Conservation (phyloP, 92 coral and sea anemone genomes). For the Bergia sp. region DNA sequence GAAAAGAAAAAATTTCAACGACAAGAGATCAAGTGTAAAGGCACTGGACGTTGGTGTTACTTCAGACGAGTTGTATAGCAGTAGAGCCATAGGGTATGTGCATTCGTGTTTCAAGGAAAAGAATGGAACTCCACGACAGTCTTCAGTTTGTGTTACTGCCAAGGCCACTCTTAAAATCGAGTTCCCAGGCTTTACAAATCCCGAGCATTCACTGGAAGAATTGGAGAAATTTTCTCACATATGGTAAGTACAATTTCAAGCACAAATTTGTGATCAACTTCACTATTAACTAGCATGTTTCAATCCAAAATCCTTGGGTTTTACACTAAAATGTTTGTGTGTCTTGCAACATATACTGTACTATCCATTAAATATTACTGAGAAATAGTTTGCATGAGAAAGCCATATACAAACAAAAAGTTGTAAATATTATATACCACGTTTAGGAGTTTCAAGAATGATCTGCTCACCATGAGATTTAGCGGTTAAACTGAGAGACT, state of each 20-base stretch:
- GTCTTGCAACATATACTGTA: not conserved
- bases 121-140: slow-evolving; percentile 74
- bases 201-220: slow-evolving; percentile 63
- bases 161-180: slow-evolving; percentile 59
- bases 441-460: no score
- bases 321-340: no score
- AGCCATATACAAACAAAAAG: not conserved
- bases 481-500: no score
- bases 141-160: slow-evolving; percentile 60
- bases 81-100: slow-evolving; percentile 57
- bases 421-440: not conserved
- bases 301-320: not conserved
- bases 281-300: not conserved
- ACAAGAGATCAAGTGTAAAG: not conserved
- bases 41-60: not conserved
- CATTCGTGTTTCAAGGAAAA: slow-evolving; percentile 71
- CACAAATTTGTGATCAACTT: not conserved
- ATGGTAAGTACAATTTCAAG: slow-evolving; percentile 51
- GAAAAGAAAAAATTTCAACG: slow-evolving; percentile 25
- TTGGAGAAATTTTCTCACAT: slow-evolving; percentile 70
- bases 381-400: not conserved
- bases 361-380: not conserved
- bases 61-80: slow-evolving; percentile 16
- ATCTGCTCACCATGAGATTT: no score
- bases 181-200: slow-evolving; percentile 63